phyloP scores from a whole-genome alignment of 30 jellyfish, hydroid and myxozoan species.

The Cassiopea xamachana region DNA sequence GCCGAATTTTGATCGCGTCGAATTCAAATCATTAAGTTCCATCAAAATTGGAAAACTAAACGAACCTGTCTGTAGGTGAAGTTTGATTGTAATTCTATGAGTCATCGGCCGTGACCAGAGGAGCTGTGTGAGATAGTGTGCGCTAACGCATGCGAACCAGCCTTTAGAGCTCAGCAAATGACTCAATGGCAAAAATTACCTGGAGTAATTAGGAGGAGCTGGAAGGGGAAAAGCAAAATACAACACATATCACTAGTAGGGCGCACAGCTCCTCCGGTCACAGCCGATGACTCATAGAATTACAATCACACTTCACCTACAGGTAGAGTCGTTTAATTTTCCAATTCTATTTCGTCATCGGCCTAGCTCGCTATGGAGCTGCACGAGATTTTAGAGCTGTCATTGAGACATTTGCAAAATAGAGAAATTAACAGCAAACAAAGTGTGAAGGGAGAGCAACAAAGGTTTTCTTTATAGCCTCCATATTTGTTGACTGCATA shows the following conservation, averaged over 20 bases:
- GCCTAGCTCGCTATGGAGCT: slow-evolving; percentile 63
- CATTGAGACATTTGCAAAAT: slow-evolving; percentile 34
- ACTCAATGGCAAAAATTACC: not conserved
- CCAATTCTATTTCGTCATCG: slow-evolving; percentile 53
- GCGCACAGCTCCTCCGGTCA: slow-evolving; percentile 14
- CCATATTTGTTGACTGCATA: not conserved
- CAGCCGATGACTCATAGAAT: slow-evolving; percentile 63
- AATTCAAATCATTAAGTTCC: not conserved
- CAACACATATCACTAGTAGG: slow-evolving; percentile 6
- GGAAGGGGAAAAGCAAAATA: not conserved
- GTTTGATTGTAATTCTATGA: slow-evolving; percentile 50
- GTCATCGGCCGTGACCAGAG: slow-evolving; percentile 53
- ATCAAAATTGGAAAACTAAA: not conserved
- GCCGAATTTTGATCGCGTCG: too few relatives aligned
- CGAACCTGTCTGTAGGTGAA: slow-evolving; percentile 55
- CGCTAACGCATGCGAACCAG: slow-evolving; percentile 43
- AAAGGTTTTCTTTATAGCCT: not conserved
- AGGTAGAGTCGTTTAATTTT: slow-evolving; percentile 49
- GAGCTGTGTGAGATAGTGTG: slow-evolving; percentile 59
- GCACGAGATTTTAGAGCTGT: slow-evolving; percentile 50
- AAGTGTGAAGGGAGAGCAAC: not conserved
- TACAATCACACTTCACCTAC: slow-evolving; percentile 42
- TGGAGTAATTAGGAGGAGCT: not conserved
- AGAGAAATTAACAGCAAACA: not conserved
- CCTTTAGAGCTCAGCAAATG: slow-evolving; percentile 33